Base-by-base conservation (phyloP, 1,140 invertebrate species). In the Andricus grossulariae region DNA sequence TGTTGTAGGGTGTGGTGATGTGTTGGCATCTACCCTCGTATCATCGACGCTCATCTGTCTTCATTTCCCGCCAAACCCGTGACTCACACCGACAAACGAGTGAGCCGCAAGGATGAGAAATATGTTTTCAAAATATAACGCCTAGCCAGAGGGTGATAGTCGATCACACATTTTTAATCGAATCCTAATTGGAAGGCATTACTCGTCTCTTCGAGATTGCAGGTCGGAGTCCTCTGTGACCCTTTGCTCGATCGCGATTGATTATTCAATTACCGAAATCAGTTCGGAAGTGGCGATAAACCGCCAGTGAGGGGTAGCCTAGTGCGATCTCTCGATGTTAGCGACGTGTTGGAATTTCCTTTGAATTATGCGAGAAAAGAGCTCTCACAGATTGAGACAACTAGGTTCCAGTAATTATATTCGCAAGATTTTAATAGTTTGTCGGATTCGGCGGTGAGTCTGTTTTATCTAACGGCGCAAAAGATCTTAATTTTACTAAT, bases 211-310 rank as follows among this genome's bases (percentile, higher is more conserved):
- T 76, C 72, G 71, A 50, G 71, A 66, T 21, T 60, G 49, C 32
- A 71, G 72, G 78, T 78, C 45, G 52, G 49, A 25, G 13, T 60
- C 66, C 50, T 71, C 73, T 49, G 18, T 81, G 74, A 81, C 80
- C 82, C 77, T 74, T 84, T 80, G 82, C 74, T 83, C 76, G 80
- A 74, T 66, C 82, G 82, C 82, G 84, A 88, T 88, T 88, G 87
- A 90, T 89, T 88, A 90, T 90, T 90, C 88, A 88, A 90, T 91
- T 89, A 89, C 85, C 85, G 85, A 89, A 87, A 90, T 90, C 86
- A 87, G 88, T 88, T 91, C 88, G 88, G 86, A 89, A 90, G 90
- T 90, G 80, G 86, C 83, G 84, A 90, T 89, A 88, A 90, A 83
- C 80, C 86, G 78, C 74, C 74, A 82, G 12, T 74, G 77, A 80